Conservation (phyloP, 2,888 invertebrate species). For the Athrips mouffetella region DNA sequence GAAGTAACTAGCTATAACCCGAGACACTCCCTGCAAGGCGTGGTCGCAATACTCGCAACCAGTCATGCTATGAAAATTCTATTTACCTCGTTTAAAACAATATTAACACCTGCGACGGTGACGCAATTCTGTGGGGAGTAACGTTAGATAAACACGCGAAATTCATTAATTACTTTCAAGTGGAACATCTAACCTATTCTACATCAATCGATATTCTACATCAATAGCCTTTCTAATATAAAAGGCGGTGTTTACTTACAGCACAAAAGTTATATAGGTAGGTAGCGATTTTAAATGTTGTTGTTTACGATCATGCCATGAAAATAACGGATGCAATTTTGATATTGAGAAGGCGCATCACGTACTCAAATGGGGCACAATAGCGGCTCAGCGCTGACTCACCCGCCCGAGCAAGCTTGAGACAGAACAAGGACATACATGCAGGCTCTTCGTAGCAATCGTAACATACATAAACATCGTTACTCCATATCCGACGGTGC, state of each 20-base stretch:
- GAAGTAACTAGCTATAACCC: background rate
- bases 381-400: constrained; percentile 58
- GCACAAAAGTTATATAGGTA: too few relatives aligned
- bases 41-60: constrained; percentile 1
- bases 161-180: constrained; percentile 16
- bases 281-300: background rate
- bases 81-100: constrained; percentile 39
- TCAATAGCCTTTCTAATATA: too few relatives aligned
- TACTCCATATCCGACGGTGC: constrained; percentile 71
- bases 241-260: too few relatives aligned
- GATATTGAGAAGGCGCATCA: constrained; percentile 40
- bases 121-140: constrained; percentile 23
- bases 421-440: constrained; percentile 68
- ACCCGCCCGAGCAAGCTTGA: constrained; percentile 39
- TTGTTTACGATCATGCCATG: background rate
- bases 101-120: constrained; percentile 30
- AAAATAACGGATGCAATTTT: constrained; percentile 11
- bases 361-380: constrained; percentile 52
- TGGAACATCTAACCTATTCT: background rate
- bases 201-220: background rate
- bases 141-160: constrained; percentile 33
- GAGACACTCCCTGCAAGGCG: constrained; percentile 35
- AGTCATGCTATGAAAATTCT: constrained; percentile 28
- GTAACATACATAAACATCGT: constrained; percentile 68
- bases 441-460: constrained; percentile 53